Percentiles rank a stretch among this genome's conserved stretches.
Evolutionary conservation across 2,888 invertebrate species (phyloP).

Genomic region (Leptinotarsa tumamoca): DNA sequence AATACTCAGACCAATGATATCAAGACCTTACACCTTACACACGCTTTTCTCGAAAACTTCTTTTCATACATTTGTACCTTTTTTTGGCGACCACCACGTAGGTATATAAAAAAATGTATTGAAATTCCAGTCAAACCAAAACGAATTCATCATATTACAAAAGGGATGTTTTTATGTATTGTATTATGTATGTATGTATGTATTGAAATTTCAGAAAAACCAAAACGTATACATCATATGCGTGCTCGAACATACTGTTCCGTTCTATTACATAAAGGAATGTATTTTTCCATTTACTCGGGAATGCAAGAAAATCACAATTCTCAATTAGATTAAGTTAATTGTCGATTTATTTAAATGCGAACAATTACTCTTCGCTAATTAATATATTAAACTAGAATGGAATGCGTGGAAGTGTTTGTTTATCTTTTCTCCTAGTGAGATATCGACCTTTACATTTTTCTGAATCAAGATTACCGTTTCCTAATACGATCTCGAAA

Average conservation of each 20-base stretch:
- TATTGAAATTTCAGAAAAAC: too few species aligned
- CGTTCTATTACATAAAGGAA: neutral
- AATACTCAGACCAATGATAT: too few species aligned
- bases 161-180: too few species aligned
- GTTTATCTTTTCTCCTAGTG: constrained; percentile 42
- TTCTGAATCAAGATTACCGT: constrained; percentile 35
- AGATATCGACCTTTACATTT: constrained; percentile 48
- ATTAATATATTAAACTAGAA: constrained; percentile 49
- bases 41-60: too few species aligned
- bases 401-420: constrained; percentile 48
- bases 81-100: too few species aligned
- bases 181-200: too few species aligned
- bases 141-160: too few species aligned
- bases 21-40: too few species aligned
- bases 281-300: neutral
- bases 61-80: too few species aligned
- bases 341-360: constrained; percentile 41
- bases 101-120: too few species aligned
- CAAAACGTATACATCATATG: too few species aligned
- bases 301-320: constrained; percentile 37
- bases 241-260: neutral
- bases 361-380: constrained; percentile 45
- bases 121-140: too few species aligned
- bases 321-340: constrained; percentile 42
- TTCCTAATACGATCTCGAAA: constrained; percentile 31